Base-by-base conservation (phyloP, 1,140 invertebrate genomes). In the Panagrolaimus sp. region DNA sequence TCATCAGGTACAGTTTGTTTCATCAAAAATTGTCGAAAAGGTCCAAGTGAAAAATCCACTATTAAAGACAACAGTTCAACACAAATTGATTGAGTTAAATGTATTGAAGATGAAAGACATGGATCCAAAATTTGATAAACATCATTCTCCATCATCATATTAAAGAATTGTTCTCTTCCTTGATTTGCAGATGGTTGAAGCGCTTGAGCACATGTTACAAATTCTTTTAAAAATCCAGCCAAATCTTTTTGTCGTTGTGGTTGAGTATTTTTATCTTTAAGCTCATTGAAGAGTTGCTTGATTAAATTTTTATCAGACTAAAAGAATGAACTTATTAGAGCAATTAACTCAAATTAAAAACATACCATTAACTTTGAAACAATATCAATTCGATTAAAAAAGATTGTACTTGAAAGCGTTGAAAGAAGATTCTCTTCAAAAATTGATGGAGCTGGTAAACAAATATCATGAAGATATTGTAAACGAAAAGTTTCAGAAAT, bases 321-420 rank as follows among this genome's bases (percentile, higher is more conserved):
- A 15, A 86, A 84, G 75, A 75, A 69, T 4, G 32, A 38, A 8
- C 21, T 68, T 6, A 70, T 46, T 32, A 43, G 26, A 71, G 9
- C 4, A 14, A 68, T 14, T 14, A 75, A 46, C 9, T 10, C 4
- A 69, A 43, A 10, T 14, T 38, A 65, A 69, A 38, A 28, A 64
- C 75, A 10, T 83, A 90, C 89, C 86, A 97, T 94, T 83, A 99
- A 93, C 79, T 96, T 88, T 73, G 91, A 94, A 64, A 98, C 95
- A 85, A 99, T 99, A 88, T 99, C 96, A 78, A 97, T 92, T 87
- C 99, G 98, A 86, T 98, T 98, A 86, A 99, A 98, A 88, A 96
- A 99, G 85, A 99, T 94, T 87, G 98, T 98, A 87, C 93, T 96
- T 80, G 90, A 93, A 69, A 99, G 86, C 70, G 94, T 94, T 75